Base-by-base conservation (phyloP, 2,113 vertebrate genomes). In the Tetrao urogallus region DNA sequence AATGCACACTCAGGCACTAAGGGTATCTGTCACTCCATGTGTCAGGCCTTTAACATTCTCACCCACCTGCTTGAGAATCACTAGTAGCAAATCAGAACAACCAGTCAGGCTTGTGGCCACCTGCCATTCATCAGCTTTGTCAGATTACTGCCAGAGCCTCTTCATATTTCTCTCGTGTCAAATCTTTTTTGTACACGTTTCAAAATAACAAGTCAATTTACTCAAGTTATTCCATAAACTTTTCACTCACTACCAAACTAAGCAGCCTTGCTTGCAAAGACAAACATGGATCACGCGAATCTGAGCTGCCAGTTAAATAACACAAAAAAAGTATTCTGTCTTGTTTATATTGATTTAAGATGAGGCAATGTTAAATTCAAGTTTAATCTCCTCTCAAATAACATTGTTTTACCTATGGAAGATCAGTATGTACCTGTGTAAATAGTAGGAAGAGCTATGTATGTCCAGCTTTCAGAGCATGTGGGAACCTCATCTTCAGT, bases 1-100 rank as follows among this genome's bases (percentile, higher is more conserved):
- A 7, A 13, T 22, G 69, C 19, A 5, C 67, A 87, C 90, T 88
- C 20, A 24, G 88, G 88, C 78, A 73, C 91, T 52, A 24, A 73
- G 92, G 87, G 89, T 93, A 88, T 88, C 94, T 94, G 91, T 91
- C 97, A 95, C 83, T 94, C 92, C 36, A 11, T 8, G 54, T 94
- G 94, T 95, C 93, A 97, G 83, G 58, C 61, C 86, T 89, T 64
- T 50, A 89, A 77, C 43, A 70, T 54, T 50, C 88, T 88, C 91
- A 92, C 76, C 86, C 89, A 95, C 86, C 80, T 96, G 90, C 91
- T 86, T 86, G 78, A 6, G 2, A 84, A 70, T 58, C 88, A 76
- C 40, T n/a, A 93, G 57, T 72, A 88, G 82, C 78, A 90, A 34
- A 74, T 58, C 60, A 83, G 77, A 81, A 34, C 75, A 13, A 50